phyloP scores from a whole-genome alignment of 2,113 vertebrate species.

The Chloropsis hardwickii region DNA sequence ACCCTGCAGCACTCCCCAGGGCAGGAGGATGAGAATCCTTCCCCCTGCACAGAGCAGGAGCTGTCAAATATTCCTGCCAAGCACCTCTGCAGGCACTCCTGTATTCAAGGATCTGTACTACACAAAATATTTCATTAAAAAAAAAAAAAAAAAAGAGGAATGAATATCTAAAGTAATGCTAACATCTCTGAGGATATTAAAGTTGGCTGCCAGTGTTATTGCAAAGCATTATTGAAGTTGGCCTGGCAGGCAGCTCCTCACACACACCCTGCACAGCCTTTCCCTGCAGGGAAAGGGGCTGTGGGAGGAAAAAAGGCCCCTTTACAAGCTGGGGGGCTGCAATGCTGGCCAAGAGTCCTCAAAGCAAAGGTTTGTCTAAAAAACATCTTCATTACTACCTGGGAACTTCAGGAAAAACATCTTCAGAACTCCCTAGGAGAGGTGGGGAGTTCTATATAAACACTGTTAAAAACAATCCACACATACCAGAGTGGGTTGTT shows the following conservation, averaged over 20 bases:
- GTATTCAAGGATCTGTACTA: background rate
- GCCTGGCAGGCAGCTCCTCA: constrained; percentile 15
- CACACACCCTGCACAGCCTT: background rate
- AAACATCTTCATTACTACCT: background rate
- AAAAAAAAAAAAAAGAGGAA: background rate
- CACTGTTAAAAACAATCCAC: background rate
- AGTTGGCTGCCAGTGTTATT: constrained; percentile 14
- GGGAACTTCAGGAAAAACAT: background rate
- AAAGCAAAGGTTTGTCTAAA: background rate
- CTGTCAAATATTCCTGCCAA: background rate
- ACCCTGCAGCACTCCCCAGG: background rate
- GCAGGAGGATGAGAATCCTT: background rate
- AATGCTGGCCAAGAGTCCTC: background rate
- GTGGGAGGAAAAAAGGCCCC: background rate
- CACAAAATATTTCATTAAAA: background rate
- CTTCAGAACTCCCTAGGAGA: background rate
- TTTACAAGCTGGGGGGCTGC: background rate
- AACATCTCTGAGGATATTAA: constrained; percentile 42
- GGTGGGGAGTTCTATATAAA: background rate
- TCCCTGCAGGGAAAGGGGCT: background rate
- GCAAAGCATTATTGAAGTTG: background rate
- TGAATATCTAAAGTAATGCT: background rate
- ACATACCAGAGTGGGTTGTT: background rate
- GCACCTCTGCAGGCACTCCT: background rate
- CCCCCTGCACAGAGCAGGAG: background rate